Base-by-base conservation (phyloP, 1,140 invertebrate species). In the Drosophila tristis region DNA sequence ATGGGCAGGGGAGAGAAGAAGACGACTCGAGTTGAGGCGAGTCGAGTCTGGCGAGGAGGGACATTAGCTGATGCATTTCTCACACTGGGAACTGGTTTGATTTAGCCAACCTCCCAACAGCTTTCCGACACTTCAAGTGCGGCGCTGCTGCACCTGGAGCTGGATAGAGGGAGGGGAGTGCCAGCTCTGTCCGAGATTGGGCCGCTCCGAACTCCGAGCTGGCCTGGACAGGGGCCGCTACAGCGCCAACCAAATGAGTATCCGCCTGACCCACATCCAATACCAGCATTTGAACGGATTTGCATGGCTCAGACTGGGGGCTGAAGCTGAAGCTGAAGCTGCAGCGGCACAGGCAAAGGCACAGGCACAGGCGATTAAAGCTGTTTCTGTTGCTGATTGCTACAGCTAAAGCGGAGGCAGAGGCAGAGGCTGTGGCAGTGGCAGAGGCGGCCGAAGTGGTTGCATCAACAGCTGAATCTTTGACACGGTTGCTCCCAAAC, bases 241-340 rank as follows among this genome's bases (percentile, higher is more conserved):
- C 35, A 39, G 35, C 35, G 65, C 54, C 71, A 47, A 45, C 80
- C 43, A 64, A 85, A 79, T 66, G 49, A 77, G 61, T 67, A 75
- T 78, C 74, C 70, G 70, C 64, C 58, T 85, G 82, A 85, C 81
- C 81, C 82, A 85, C 64, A 85, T 77, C 63, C 60, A 76, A 62
- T 74, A 60, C 50, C 45, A 31, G 58, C 49, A 26, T 53, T 45
- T 42, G 31, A 61, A 20, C 49, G 56, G 78, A 85, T 86, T 85
- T 85, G 81, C 81, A 87, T 87, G 78, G 43, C 66, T 42, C 53
- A 61, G 62, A 43, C 26, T n/a, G 15, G n/a, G 4, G 48, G 62
- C 56, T 26, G 29, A 23, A 56, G 57, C 35, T 45, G 66, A 48
- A 16, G 2, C 59, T 42, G 25, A 25, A 62, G 45, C 58, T 62